These are phyloP conservation scores for Hippocampus comes DNA, from an alignment of 2,113 vertebrate species.

Conservation along the genomic window DNA sequence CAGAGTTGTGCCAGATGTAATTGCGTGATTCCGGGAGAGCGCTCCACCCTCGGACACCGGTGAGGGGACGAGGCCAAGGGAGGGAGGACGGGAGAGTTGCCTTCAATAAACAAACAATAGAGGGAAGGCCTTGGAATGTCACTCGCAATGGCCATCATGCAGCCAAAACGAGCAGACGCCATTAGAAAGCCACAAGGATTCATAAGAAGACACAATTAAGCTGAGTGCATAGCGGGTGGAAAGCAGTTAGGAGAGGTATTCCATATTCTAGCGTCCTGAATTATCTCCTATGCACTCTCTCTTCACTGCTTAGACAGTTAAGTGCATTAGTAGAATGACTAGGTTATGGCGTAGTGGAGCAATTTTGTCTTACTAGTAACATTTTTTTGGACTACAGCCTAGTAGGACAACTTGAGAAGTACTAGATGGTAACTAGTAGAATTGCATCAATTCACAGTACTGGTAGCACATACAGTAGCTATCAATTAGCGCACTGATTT, in stretches of 20 bases:
- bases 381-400: too few species aligned
- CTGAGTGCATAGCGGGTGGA: not conserved
- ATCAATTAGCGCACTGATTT: too few species aligned
- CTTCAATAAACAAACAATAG: not conserved
- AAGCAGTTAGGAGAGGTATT: not conserved
- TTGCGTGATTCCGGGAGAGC: constrained; percentile 71
- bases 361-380: too few species aligned
- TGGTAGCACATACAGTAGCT: too few species aligned
- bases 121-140: not conserved
- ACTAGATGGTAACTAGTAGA: too few species aligned
- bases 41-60: constrained; percentile 60
- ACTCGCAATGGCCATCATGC: not conserved
- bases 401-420: too few species aligned
- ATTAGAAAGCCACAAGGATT: not conserved
- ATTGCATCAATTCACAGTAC: too few species aligned
- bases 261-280: not conserved
- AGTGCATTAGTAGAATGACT: too few species aligned
- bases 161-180: not conserved
- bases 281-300: too few species aligned
- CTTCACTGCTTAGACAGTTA: too few species aligned
- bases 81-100: not conserved
- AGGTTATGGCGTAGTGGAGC: too few species aligned
- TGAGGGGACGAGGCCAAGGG: constrained; percentile 39
- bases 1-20: constrained; percentile 78
- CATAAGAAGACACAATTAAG: not conserved